These are phyloP conservation scores for Helostoma temminkii DNA, from an alignment of 2,797 vertebrate genomes.

Conservation along the genomic window DNA sequence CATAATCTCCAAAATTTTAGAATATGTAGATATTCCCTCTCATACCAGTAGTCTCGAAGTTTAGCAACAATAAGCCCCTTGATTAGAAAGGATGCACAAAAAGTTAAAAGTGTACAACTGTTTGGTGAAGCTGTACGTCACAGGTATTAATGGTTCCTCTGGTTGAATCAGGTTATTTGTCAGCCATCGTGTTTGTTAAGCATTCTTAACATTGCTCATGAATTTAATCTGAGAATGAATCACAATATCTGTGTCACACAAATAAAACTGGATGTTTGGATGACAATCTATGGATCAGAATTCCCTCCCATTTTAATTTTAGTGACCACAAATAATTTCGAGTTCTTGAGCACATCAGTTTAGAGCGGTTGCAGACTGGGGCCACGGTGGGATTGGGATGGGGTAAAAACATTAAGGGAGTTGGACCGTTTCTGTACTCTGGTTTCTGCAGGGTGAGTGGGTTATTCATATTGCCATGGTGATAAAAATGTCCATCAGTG, in stretches of 20 bases:
- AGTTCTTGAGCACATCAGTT: conserved; percentile 16
- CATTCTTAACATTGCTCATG: conserved; percentile 11
- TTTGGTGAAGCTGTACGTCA: conserved; percentile 79
- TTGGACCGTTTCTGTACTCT: conserved; percentile 20
- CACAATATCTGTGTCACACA: conserved; percentile 37
- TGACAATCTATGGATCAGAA: conserved; percentile 31
- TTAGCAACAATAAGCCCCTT: conserved; percentile 47
- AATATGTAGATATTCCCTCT: conserved; percentile 13
- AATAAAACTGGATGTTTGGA: conserved; percentile 31
- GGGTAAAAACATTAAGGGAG: conserved; percentile 38
- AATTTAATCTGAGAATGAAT: conserved; percentile 30
- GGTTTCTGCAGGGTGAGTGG: conserved; percentile 26
- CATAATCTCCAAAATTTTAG: conserved; percentile 12
- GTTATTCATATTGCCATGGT: conserved; percentile 44
- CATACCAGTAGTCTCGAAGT: conserved; percentile 22
- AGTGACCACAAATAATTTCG: conserved; percentile 28
- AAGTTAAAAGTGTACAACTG: conserved; percentile 45
- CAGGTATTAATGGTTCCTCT: conserved; percentile 77
- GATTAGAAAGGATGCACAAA: conserved; percentile 53
- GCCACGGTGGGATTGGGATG: conserved; percentile 34
- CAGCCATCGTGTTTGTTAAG: too few species aligned
- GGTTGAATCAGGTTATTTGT: conserved; percentile 54
- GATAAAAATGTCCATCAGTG: conserved; percentile 28
- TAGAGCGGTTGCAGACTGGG: conserved; percentile 20
- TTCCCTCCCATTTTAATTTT: conserved; percentile 16